phyloP scores from a whole-genome alignment of 2,888 invertebrate species.

The Acanthosepion pharaonis region DNA sequence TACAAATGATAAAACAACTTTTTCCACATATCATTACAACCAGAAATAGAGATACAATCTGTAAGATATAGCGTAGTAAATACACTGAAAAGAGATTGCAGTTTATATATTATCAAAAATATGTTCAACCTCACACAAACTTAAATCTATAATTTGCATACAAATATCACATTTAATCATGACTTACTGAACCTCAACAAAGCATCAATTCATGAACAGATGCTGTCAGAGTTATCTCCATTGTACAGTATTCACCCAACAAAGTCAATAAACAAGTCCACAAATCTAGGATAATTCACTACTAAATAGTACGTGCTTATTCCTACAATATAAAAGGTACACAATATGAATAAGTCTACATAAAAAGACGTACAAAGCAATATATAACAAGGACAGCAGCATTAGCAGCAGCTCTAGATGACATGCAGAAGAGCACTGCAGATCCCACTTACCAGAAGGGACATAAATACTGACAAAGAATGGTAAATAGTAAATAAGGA shows the following conservation, averaged over 20 bases:
- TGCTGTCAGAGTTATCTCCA: not conserved
- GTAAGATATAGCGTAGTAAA: not conserved
- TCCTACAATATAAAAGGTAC: not conserved
- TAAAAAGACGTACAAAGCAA: not conserved
- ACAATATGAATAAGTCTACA: constrained; percentile 8
- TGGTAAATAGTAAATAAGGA: constrained; percentile 8
- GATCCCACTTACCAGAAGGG: not conserved
- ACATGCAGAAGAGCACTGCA: not conserved
- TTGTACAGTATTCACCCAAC: not conserved
- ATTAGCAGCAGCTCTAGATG: not conserved
- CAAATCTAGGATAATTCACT: not conserved
- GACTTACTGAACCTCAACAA: not conserved
- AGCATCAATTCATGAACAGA: not conserved
- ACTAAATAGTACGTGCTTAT: not conserved
- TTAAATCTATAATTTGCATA: not conserved
- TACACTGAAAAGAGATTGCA: not conserved
- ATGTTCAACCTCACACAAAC: not conserved
- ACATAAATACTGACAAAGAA: constrained; percentile 18
- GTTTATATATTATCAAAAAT: not conserved
- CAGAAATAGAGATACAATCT: not conserved
- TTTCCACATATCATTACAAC: not conserved
- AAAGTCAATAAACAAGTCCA: not conserved
- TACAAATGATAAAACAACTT: not conserved
- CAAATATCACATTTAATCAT: not conserved
- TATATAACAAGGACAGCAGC: not conserved